phyloP scores from a whole-genome alignment of 2,888 invertebrate species.

The Frankliniella fusca region DNA sequence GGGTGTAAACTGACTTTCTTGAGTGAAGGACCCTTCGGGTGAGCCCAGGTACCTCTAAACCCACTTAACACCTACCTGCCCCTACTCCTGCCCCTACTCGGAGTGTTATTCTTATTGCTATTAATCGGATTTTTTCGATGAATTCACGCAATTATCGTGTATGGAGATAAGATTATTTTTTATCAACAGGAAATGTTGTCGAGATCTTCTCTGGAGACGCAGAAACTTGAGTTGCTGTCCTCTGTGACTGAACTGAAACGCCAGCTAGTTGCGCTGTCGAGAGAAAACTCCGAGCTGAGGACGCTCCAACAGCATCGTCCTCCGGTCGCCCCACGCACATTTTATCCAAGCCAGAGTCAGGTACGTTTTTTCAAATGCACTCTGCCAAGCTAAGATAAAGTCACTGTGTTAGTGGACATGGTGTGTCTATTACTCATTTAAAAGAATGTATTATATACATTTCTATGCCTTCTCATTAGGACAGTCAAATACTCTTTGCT shows the following conservation, averaged over 20 bases:
- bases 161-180: constrained; percentile 29
- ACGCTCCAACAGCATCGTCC: constrained; percentile 44
- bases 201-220: constrained; percentile 85
- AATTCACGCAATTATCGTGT: too few relatives aligned
- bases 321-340: constrained; percentile 48
- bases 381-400: too few relatives aligned
- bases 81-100: background rate
- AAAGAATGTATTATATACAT: too few relatives aligned
- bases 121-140: too few relatives aligned
- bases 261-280: constrained; percentile 77
- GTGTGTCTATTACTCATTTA: too few relatives aligned
- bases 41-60: too few relatives aligned
- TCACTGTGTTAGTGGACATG: too few relatives aligned
- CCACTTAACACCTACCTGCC: too few relatives aligned
- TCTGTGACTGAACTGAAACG: constrained; percentile 89
- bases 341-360: constrained; percentile 41
- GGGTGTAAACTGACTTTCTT: too few relatives aligned
- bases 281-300: constrained; percentile 78
- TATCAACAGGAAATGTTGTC: constrained; percentile 73
- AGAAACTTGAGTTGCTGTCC: constrained; percentile 88
- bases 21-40: too few relatives aligned
- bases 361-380: constrained; percentile 31
- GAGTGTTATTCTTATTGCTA: constrained; percentile 1
- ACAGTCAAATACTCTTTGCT: too few relatives aligned
- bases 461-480: too few relatives aligned